These are phyloP conservation scores for Nemotelus pantherinus DNA, from an alignment of 2,888 invertebrate species.

Conservation along the genomic window DNA sequence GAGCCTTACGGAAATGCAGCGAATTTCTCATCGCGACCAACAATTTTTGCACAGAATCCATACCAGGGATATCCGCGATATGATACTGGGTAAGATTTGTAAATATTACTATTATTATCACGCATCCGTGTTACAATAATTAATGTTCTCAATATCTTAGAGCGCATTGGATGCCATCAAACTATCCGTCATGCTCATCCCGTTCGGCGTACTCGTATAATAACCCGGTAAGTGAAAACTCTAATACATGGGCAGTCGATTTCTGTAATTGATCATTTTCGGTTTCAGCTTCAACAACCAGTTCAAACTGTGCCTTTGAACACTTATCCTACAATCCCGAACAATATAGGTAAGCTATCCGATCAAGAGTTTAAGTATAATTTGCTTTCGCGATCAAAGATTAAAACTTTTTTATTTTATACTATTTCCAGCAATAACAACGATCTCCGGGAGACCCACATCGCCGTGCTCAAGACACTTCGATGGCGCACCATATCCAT, in stretches of 20 bases:
- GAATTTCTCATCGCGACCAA: slow-evolving; percentile 51
- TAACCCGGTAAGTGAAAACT: slow-evolving; percentile 45
- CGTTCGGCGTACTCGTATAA: slow-evolving; percentile 50
- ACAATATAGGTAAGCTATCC: slow-evolving; percentile 49
- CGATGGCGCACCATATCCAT: slow-evolving; percentile 50
- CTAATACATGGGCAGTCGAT: neutral
- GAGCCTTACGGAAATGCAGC: slow-evolving; percentile 56
- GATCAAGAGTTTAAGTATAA: too few species aligned
- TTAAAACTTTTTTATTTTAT: slow-evolving; percentile 10
- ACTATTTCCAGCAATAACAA: slow-evolving; percentile 23
- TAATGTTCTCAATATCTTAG: slow-evolving; percentile 19
- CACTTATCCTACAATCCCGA: slow-evolving; percentile 49
- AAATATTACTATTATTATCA: neutral
- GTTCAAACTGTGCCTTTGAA: slow-evolving; percentile 51
- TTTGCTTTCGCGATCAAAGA: neutral
- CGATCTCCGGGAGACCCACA: slow-evolving; percentile 49
- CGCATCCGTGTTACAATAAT: neutral
- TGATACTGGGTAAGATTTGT: slow-evolving; percentile 46
- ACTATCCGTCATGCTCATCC: slow-evolving; percentile 51
- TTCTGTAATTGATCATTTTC: slow-evolving; percentile 9
- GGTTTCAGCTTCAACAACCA: slow-evolving; percentile 35
- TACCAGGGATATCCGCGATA: slow-evolving; percentile 55
- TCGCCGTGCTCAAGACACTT: slow-evolving; percentile 51
- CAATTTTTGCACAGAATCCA: slow-evolving; percentile 53
- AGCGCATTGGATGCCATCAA: slow-evolving; percentile 50